phyloP scores from a whole-genome alignment of 1,140 invertebrate genomes.

The Gonatopus flavifemur region DNA sequence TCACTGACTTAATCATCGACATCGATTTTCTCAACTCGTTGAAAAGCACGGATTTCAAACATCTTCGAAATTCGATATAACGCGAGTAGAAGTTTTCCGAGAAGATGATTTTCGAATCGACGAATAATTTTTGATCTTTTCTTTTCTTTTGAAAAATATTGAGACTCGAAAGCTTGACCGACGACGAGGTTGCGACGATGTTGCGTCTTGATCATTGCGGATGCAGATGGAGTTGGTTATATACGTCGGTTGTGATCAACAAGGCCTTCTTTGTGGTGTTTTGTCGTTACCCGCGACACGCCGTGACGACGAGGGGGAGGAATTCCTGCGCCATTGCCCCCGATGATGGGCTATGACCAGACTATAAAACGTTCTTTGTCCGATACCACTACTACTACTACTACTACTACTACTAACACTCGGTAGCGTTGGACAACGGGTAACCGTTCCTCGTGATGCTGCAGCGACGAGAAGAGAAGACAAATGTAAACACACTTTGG shows the following conservation, averaged over 20 bases:
- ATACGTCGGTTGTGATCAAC: slow-evolving; percentile 47
- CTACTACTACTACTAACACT: background rate
- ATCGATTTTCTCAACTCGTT: no score
- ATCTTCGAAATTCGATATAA: no score
- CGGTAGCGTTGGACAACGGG: background rate
- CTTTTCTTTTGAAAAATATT: no score
- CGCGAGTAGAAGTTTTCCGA: no score
- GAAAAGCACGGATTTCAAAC: no score
- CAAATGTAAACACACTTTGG: slow-evolving; percentile 54
- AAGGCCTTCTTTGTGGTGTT: slow-evolving; percentile 52
- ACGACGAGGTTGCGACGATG: no score
- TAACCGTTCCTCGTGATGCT: slow-evolving; percentile 10
- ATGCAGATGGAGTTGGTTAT: slow-evolving; percentile 34
- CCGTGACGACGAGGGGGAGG: slow-evolving; percentile 45
- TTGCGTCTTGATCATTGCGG: slow-evolving; percentile 20
- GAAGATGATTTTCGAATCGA: no score
- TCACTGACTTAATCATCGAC: no score
- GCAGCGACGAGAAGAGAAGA: slow-evolving; percentile 37
- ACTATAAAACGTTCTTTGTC: slow-evolving; percentile 59
- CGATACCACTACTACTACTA: slow-evolving; percentile 28
- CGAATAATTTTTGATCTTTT: no score
- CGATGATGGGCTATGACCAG: slow-evolving; percentile 33
- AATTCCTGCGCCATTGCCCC: slow-evolving; percentile 37
- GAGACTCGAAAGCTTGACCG: no score
- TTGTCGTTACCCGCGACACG: slow-evolving; percentile 51